Conservation (phyloP, 2,888 invertebrate species). For the Clunio marinus region DNA sequence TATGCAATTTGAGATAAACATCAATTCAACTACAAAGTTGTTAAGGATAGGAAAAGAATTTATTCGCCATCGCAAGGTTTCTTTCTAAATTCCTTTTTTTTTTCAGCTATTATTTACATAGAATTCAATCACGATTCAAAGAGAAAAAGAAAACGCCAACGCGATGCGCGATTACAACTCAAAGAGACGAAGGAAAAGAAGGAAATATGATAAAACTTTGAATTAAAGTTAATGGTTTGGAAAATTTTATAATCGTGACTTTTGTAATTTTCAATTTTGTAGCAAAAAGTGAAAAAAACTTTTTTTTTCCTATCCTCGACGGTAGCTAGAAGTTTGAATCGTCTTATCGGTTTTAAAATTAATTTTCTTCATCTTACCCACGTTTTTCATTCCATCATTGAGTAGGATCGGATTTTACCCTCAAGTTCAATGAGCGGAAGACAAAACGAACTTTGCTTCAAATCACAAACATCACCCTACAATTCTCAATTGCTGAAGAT, state of each 20-base stretch:
- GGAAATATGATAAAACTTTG: constrained; percentile 36
- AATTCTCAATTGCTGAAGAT: neutral
- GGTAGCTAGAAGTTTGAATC: neutral
- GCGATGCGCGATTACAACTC: constrained; percentile 29
- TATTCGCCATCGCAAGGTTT: too few species aligned
- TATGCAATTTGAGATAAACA: too few species aligned
- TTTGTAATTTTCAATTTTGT: constrained; percentile 36
- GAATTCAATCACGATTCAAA: neutral
- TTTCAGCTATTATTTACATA: neutral
- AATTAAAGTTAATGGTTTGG: constrained; percentile 39
- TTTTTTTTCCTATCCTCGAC: neutral
- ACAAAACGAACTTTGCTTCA: neutral
- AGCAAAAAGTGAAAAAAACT: neutral
- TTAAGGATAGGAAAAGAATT: too few species aligned
- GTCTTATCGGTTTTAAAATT: constrained; percentile 20
- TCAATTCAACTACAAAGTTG: too few species aligned
- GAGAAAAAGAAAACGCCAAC: neutral
- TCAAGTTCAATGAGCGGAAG: constrained; percentile 6
- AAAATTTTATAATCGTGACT: constrained; percentile 40
- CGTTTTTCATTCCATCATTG: neutral
- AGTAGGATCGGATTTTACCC: neutral
- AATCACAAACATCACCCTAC: neutral
- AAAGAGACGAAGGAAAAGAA: constrained; percentile 7
- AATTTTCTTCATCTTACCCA: constrained; percentile 12
- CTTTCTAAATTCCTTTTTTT: neutral